Conservation (phyloP, 2,113 vertebrate species). For the Peucedramus taeniatus region DNA sequence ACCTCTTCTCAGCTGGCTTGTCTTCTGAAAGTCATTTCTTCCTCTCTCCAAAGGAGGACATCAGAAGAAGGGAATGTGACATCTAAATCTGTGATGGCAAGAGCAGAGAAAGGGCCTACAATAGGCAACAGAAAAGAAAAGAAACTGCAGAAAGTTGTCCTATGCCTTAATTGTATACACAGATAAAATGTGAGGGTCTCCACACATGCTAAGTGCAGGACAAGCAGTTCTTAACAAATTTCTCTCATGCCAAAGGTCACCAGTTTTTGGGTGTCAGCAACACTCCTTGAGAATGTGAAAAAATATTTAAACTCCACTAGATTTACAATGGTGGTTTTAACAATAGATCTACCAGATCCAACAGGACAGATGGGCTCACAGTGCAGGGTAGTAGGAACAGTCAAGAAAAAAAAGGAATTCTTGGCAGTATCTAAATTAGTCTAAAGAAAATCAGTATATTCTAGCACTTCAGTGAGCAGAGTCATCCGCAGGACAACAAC, state of each 20-base stretch:
- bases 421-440: neutral
- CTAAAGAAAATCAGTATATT: neutral
- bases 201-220: neutral
- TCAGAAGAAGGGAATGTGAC: neutral
- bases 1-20: neutral
- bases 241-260: neutral
- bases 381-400: neutral
- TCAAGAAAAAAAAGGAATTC: neutral
- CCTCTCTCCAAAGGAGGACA: neutral
- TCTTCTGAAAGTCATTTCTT: neutral
- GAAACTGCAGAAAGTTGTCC: neutral
- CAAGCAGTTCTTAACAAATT: neutral
- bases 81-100: neutral
- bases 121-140: neutral
- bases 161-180: neutral
- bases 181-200: neutral
- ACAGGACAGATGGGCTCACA: neutral
- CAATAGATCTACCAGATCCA: neutral
- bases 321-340: neutral
- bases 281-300: neutral
- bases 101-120: neutral
- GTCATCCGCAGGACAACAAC: slow-evolving; percentile 16
- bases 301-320: neutral
- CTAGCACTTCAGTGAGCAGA: neutral
- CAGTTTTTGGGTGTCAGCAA: neutral